A percentile compares a stretch with the other conserved stretches of the same genome.
Conservation (phyloP, 2,113 vertebrate species). For the Tylochromis polylepis region DNA sequence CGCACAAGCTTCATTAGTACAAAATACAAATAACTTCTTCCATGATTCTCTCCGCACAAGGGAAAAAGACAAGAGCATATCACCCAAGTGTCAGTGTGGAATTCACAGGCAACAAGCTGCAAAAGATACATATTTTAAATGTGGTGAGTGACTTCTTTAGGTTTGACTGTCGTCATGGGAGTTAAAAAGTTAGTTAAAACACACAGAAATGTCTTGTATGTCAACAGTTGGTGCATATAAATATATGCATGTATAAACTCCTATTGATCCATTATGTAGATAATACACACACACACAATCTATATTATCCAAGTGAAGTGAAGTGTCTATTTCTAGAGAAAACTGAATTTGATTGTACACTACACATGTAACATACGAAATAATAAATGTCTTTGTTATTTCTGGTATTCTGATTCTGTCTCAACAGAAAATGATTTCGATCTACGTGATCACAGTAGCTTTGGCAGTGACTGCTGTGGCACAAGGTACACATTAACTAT, state of each 20-base stretch:
- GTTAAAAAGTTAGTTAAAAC: too few species aligned
- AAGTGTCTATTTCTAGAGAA: background rate
- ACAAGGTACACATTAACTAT: background rate
- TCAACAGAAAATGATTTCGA: background rate
- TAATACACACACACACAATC: background rate
- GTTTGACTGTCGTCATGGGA: background rate
- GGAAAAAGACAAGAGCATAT: fast-evolving
- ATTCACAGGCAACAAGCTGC: fast-evolving
- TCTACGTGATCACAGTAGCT: background rate
- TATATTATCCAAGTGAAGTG: background rate
- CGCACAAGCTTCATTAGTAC: background rate
- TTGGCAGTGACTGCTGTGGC: background rate
- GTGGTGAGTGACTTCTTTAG: background rate
- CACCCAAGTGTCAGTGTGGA: background rate
- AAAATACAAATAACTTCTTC: background rate
- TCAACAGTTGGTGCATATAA: background rate
- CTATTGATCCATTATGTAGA: background rate
- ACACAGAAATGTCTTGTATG: too few species aligned
- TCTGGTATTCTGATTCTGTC: background rate
- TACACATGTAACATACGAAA: fast-evolving
- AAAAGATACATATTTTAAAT: background rate
- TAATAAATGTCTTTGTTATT: background rate
- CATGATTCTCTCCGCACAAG: fast-evolving
- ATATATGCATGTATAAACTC: background rate
- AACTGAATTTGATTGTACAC: background rate